These are phyloP conservation scores for Odontomyia ornata DNA, from an alignment of 2,888 invertebrate species.

Conservation along the genomic window DNA sequence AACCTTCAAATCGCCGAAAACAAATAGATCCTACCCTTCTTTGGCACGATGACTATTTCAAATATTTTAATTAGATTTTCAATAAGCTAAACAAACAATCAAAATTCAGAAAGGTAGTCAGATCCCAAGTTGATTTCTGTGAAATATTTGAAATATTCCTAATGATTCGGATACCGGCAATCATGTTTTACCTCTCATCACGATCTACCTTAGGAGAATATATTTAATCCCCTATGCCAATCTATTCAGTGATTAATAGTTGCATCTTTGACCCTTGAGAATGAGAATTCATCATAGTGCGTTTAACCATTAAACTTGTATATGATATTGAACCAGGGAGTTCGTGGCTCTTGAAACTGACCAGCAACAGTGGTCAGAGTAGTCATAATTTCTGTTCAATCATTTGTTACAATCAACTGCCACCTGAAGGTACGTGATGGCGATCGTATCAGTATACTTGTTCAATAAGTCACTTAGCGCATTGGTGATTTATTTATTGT, in stretches of 20 bases:
- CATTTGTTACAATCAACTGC: conserved; percentile 40
- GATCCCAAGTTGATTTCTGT: conserved; percentile 4
- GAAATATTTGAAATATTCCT: conserved; percentile 32
- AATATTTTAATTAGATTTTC: conserved; percentile 43
- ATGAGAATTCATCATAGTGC: conserved; percentile 35
- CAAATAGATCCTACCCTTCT: neutral
- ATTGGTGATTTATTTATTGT: neutral
- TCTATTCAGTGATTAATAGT: conserved; percentile 32
- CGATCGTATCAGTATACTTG: neutral
- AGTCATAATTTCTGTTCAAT: conserved; percentile 28
- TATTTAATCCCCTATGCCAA: conserved; percentile 34
- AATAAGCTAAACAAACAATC: conserved; percentile 28
- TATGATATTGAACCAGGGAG: neutral
- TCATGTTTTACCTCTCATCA: conserved; percentile 28
- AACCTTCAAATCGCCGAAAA: neutral
- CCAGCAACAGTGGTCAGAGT: neutral
- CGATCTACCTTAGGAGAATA: neutral
- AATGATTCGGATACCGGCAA: neutral
- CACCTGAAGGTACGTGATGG: neutral
- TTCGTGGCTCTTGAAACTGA: neutral
- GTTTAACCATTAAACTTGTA: neutral
- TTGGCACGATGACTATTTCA: conserved; percentile 28
- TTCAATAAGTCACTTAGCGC: neutral
- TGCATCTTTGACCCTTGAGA: conserved; percentile 29
- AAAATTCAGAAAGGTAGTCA: conserved; percentile 6